phyloP scores from a whole-genome alignment of 2,113 vertebrate genomes.

The Amazona guildingii region DNA sequence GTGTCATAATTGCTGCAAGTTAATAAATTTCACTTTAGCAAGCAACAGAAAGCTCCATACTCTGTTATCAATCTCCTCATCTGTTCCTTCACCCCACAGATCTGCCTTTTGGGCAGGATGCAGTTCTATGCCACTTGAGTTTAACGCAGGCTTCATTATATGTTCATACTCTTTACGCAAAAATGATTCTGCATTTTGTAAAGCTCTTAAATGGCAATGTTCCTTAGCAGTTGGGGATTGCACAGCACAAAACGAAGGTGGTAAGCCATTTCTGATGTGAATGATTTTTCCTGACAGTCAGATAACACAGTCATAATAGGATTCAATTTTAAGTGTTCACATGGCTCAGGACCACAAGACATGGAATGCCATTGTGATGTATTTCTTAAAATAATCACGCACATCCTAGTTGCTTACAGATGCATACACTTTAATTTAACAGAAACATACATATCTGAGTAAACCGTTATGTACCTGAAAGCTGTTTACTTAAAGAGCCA shows the following conservation, averaged over 20 bases:
- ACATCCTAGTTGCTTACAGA: neutral
- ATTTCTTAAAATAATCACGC: neutral
- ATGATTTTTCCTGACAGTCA: neutral
- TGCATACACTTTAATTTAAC: neutral
- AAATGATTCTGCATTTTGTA: constrained; percentile 22
- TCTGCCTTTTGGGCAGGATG: neutral
- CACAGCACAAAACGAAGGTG: neutral
- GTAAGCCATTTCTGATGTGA: neutral
- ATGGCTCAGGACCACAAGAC: constrained; percentile 2
- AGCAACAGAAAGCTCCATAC: neutral
- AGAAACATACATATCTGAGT: neutral
- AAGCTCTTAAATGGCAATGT: constrained; percentile 19
- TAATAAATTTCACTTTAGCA: neutral
- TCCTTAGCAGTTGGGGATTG: neutral
- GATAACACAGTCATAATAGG: neutral
- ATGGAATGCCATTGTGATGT: neutral
- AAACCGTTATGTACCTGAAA: neutral
- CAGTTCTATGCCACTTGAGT: neutral
- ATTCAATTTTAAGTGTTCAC: neutral
- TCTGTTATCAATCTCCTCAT: neutral
- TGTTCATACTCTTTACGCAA: neutral
- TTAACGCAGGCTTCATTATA: neutral
- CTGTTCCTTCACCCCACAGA: neutral
- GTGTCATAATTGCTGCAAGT: neutral
- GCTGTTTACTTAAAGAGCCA: constrained; percentile 10